Base-by-base conservation (phyloP, 2,113 vertebrate genomes). In the Platichthys stellatus region DNA sequence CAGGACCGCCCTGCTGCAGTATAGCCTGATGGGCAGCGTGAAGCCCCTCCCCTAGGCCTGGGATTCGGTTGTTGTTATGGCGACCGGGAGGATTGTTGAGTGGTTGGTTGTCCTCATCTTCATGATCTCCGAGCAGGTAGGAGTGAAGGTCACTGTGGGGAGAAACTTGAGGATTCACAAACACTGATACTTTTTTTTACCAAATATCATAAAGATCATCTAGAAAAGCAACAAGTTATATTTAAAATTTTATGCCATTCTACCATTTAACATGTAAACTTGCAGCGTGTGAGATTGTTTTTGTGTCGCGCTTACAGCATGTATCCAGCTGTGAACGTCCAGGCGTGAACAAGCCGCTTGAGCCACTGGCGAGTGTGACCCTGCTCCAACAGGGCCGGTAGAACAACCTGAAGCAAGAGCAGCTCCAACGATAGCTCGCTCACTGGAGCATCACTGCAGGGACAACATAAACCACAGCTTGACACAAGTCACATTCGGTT, bases 21-120 rank as follows among this genome's bases (percentile, higher is more conserved):
- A 99, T 98, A 92, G 98, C 97, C 92, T 99, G 97, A 87, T 99
- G 98, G 62, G 97, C 97, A 2, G 97, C 97, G 4, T 99, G 97
- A 78, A 99, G 95, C 58, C 97, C 98, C 85, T 98, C 98, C 7
- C 96, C 97, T 15, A 97, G 94, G 21, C 95, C 96, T 4, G 96
- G 97, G 58, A 96, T 94, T 59, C 97, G 95, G 85, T 98, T 97
- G 81, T 96, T 95, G 86, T 95, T 94, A 60, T 95, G 95, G 72
- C 94, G 97, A 70, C 68, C 88, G 0, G 74, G 76, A 35, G 65
- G 78, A 58, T 81, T 74, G 75, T 86, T 90, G 62, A 89, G 83
- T 35, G 94, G 96, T 59, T 96, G 96, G 82, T 97, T 95, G 67
- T 98, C 96, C 0, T 94, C 96, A 21, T 98, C 97, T 63, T 98